A percentile compares a stretch with the other conserved stretches of the same genome.
phyloP scores from a whole-genome alignment of 1,140 invertebrate species.

The Plutomurus gul region DNA sequence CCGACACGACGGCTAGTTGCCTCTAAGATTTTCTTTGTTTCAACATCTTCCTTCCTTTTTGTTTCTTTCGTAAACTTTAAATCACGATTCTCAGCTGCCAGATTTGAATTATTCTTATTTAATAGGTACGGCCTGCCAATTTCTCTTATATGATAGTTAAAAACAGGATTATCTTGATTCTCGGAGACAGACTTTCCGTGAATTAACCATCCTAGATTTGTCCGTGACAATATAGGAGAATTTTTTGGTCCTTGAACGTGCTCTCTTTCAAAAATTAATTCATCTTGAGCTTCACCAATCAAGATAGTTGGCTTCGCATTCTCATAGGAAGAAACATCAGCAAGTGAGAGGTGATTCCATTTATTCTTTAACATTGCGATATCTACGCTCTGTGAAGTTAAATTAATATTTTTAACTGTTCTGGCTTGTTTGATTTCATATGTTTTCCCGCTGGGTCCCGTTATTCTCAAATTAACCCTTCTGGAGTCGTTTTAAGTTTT shows the following conservation, averaged over 20 bases:
- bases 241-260: neutral
- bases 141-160: neutral
- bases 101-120: constrained; percentile 1
- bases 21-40: neutral
- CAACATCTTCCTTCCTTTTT: neutral
- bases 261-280: neutral
- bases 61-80: neutral
- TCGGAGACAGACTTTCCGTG: neutral
- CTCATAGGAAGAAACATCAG: neutral
- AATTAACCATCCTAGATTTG: neutral
- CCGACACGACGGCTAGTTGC: neutral
- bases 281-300: neutral
- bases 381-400: neutral
- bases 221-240: neutral
- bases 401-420: neutral
- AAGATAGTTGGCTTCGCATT: neutral
- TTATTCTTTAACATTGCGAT: neutral
- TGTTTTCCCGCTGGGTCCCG: neutral
- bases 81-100: constrained; percentile 37
- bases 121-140: neutral
- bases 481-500: neutral
- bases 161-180: neutral
- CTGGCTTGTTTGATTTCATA: neutral
- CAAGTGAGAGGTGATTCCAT: neutral
- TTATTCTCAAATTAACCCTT: neutral